phyloP scores from a whole-genome alignment of 2,888 invertebrate genomes.

The Eucriotettix oculatus region DNA sequence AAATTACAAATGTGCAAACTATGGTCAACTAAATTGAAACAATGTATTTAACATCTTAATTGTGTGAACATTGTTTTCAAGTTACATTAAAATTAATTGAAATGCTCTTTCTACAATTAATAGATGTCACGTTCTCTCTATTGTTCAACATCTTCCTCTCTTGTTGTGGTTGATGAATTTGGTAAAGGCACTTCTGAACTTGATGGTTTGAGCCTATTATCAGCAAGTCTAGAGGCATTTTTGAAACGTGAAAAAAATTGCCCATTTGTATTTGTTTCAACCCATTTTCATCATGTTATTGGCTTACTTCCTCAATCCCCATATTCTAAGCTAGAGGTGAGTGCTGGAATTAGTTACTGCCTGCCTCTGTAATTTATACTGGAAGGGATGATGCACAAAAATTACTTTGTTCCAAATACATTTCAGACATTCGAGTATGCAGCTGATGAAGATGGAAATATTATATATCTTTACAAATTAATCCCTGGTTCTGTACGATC shows the following conservation, averaged over 20 bases:
- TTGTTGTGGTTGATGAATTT: slow-evolving; percentile 79
- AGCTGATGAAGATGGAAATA: slow-evolving; percentile 32
- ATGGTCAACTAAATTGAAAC: no score
- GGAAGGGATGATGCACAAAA: no score
- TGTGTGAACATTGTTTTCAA: neutral
- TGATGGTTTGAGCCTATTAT: slow-evolving; percentile 60
- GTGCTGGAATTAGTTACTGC: slow-evolving; percentile 12
- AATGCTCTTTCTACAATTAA: slow-evolving; percentile 7
- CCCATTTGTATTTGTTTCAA: slow-evolving; percentile 61
- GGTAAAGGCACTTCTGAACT: slow-evolving; percentile 65
- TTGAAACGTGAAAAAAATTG: slow-evolving; percentile 35
- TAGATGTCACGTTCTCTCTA: slow-evolving; percentile 57
- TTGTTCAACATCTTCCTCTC: slow-evolving; percentile 43
- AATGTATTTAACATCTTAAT: neutral
- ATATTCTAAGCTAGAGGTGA: slow-evolving; percentile 36
- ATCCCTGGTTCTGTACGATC: slow-evolving; percentile 36
- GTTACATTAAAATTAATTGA: neutral
- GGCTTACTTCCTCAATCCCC: slow-evolving; percentile 37
- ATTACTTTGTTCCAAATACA: no score
- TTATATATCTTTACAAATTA: slow-evolving; percentile 51
- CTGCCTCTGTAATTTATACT: no score
- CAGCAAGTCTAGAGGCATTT: slow-evolving; percentile 50
- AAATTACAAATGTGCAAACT: no score
- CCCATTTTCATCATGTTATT: slow-evolving; percentile 55
- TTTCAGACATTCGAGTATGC: slow-evolving; percentile 42